Percentiles rank a stretch among this genome's conserved stretches.
Conservation (phyloP, 2,888 invertebrate species). For the Anthophora plumipes region DNA sequence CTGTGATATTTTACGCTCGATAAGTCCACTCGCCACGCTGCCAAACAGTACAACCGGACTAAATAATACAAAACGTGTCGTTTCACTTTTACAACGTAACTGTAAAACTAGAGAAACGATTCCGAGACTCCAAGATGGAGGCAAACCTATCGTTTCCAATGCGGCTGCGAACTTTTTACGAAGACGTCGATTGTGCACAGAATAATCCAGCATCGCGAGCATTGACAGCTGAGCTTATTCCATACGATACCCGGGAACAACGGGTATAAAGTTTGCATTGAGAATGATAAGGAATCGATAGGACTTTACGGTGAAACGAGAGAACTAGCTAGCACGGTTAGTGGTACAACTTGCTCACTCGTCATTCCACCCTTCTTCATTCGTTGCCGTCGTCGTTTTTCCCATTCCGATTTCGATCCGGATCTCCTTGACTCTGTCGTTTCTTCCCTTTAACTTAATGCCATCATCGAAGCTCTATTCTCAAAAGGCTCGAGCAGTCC, state of each 20-base stretch:
- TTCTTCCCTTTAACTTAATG: constrained; percentile 51
- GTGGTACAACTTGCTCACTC: constrained; percentile 1
- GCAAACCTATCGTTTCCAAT: constrained; percentile 6
- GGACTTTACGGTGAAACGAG: constrained; percentile 20
- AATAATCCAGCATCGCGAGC: constrained; percentile 39
- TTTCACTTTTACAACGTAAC: constrained; percentile 25
- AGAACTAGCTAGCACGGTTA: constrained; percentile 21
- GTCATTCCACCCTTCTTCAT: neutral
- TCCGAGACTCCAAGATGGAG: neutral
- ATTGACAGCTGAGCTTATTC: constrained; percentile 40
- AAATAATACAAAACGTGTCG: constrained; percentile 35
- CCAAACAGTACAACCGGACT: constrained; percentile 8
- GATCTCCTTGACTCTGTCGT: constrained; percentile 7
- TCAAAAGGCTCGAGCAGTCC: constrained; percentile 59
- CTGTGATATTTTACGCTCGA: constrained; percentile 15
- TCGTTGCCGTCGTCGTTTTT: neutral
- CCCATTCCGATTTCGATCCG: neutral
- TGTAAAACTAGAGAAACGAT: constrained; percentile 25
- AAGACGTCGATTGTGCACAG: neutral
- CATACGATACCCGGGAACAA: constrained; percentile 45
- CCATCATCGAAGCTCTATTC: constrained; percentile 50
- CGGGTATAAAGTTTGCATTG: constrained; percentile 56
- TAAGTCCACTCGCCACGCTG: neutral
- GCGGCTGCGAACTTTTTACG: constrained; percentile 25
- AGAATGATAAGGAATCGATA: constrained; percentile 61